Evolutionary conservation across 2,888 invertebrate genomes (phyloP).

Genomic region (Lithophane socia): DNA sequence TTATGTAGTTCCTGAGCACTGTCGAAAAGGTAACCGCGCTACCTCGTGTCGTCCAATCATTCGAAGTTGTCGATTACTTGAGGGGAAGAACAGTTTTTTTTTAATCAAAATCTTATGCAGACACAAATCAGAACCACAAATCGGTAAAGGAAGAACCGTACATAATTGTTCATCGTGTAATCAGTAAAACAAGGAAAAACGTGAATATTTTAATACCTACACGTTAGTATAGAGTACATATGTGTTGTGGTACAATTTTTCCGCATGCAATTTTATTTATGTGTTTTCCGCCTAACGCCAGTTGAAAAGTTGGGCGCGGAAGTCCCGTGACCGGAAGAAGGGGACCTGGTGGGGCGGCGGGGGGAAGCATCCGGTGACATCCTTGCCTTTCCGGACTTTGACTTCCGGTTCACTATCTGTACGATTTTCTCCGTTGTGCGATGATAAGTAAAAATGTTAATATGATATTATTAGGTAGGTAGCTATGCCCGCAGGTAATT

Average conservation of each 20-base stretch:
- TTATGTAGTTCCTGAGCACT: neutral
- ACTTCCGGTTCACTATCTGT: slow-evolving; percentile 77
- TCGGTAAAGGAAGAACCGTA: slow-evolving; percentile 34
- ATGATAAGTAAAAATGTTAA: slow-evolving; percentile 27
- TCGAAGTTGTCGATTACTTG: neutral
- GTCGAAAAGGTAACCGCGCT: neutral
- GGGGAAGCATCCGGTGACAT: slow-evolving; percentile 75
- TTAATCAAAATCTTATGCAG: neutral
- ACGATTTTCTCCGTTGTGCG: slow-evolving; percentile 67
- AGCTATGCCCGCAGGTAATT: no score
- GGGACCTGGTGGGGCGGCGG: slow-evolving; percentile 62
- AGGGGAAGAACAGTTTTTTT: slow-evolving; percentile 17
- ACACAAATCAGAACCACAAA: slow-evolving; percentile 16
- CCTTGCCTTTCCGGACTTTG: slow-evolving; percentile 79
- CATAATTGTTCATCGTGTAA: slow-evolving; percentile 34
- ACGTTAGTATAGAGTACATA: neutral
- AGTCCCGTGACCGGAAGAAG: slow-evolving; percentile 77
- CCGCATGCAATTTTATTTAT: slow-evolving; percentile 50
- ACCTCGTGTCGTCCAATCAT: neutral
- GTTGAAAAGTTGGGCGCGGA: slow-evolving; percentile 77
- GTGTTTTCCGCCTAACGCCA: slow-evolving; percentile 51
- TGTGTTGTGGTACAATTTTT: slow-evolving; percentile 30
- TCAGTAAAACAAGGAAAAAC: slow-evolving; percentile 45
- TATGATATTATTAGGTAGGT: slow-evolving; percentile 15
- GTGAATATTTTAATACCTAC: slow-evolving; percentile 33